Evolutionary conservation across 2,888 invertebrate species (phyloP).

Genomic region (Trichogramma dendrolimi): DNA sequence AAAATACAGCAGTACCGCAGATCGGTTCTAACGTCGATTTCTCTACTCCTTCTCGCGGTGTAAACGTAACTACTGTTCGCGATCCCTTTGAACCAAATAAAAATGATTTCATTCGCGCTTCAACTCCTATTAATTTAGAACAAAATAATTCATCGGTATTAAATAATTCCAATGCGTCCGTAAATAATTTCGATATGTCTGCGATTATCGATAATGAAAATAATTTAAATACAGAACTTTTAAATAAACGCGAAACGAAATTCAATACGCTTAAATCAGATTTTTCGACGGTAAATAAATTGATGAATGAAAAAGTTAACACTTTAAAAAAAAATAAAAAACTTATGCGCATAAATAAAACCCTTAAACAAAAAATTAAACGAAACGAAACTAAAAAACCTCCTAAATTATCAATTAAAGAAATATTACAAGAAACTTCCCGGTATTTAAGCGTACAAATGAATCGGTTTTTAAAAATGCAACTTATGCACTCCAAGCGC

Average conservation of each 20-base stretch:
- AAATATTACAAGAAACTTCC: conserved; percentile 21
- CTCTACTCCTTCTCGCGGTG: not conserved
- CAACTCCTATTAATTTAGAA: no score
- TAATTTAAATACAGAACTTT: no score
- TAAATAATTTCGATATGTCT: not conserved
- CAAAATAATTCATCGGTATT: no score
- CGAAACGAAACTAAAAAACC: not conserved
- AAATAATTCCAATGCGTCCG: not conserved
- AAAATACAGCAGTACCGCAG: not conserved
- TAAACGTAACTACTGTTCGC: not conserved
- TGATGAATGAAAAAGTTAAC: not conserved
- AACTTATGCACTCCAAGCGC: conserved; percentile 25
- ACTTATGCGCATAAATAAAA: not conserved
- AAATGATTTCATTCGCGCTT: no score
- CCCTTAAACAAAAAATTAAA: not conserved
- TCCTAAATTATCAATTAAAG: conserved; percentile 9
- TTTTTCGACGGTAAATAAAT: not conserved
- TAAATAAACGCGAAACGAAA: not conserved
- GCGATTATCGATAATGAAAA: not conserved
- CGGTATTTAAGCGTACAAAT: conserved; percentile 22
- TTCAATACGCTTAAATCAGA: not conserved
- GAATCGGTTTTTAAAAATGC: conserved; percentile 23
- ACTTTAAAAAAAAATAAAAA: not conserved
- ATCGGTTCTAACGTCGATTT: not conserved
- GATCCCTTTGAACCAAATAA: not conserved